A percentile compares a stretch with the other conserved stretches of the same genome.
phyloP scores from a whole-genome alignment of 2,113 vertebrate genomes.

The Oncorhynchus mykiss region DNA sequence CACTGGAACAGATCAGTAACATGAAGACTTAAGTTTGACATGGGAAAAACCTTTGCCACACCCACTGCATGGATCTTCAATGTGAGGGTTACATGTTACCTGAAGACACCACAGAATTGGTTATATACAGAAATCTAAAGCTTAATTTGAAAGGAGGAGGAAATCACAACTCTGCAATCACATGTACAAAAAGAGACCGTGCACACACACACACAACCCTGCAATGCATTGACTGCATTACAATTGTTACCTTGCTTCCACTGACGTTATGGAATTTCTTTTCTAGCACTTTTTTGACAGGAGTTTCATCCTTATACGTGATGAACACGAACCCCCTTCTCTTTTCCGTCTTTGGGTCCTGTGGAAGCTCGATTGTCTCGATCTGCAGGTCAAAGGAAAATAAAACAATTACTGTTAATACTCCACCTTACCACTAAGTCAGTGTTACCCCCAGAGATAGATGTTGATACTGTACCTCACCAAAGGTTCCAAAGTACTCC shows the following conservation, averaged over 20 bases:
- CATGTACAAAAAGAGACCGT: too few species aligned
- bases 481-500: conserved; percentile 94
- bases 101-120: too few species aligned
- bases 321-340: conserved; percentile 98
- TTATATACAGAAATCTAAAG: not conserved
- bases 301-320: conserved; percentile 93
- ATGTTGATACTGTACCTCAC: conserved; percentile 78
- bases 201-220: too few species aligned
- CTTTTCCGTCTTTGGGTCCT: conserved; percentile 98
- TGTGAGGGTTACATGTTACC: too few species aligned
- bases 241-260: conserved; percentile 86
- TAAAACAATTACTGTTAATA: not conserved
- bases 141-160: not conserved
- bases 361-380: conserved; percentile 95
- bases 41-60: not conserved
- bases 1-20: conserved; percentile 74
- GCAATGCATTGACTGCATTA: not conserved
- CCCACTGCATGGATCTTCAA: too few species aligned
- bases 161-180: too few species aligned
- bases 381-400: conserved; percentile 72
- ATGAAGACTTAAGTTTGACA: conserved; percentile 1
- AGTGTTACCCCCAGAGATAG: not conserved
- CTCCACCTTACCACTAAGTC: too few species aligned
- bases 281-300: conserved; percentile 93
- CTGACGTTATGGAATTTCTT: conserved; percentile 97